Base-by-base conservation (phyloP, 2,113 vertebrate genomes). In the Datnioides undecimradiatus region DNA sequence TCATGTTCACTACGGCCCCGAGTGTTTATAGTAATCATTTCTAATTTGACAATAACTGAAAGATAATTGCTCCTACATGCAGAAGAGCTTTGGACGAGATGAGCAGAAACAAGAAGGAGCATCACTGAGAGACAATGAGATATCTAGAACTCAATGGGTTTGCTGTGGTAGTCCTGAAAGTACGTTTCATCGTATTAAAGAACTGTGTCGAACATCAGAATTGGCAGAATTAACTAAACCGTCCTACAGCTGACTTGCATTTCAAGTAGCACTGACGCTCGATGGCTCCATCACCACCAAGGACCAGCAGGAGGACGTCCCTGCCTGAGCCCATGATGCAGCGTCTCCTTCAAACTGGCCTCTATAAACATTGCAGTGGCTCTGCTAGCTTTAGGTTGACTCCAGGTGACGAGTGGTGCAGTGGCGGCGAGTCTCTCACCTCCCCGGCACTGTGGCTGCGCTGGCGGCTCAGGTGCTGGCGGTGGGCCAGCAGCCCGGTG, bases 361-460 rank as follows among this genome's bases (percentile, higher is more conserved):
- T 62, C 29, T 68, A 16, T 49, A 40, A 77, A 66, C 40, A 43
- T 48, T 51, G 76, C 70, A 79, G 62, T 16, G 55, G 69, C 63
- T 64, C 54, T 55, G 59, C 19, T 17, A 72, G 77, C 0, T 33
- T 58, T 67, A 46, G 33, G 40, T 43, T 40, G 84, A 68, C 59
- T 73, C 45, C 48, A 41, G 45, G 84, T 68, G 66, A 77, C 2
- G 41, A 43, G 58, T 77, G 80, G 57, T 75, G 83, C 60, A 54
- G 67, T 19, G 64, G 60, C 3, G 13, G 79, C 29, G 43, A 11
- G 76, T 65, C 68, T 38, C 96, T 94, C 64, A 99, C 98, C 96
- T 99, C 98, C 2, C 98, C 98, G 0, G 97, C 98, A 0, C 98
- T 99, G 94, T 99, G 98, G 91, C 98, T 99, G 88, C 98, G 96